Percentiles rank a stretch among this genome's conserved stretches.
phyloP scores from a whole-genome alignment of 2,797 vertebrate species.

The Ataeniobius toweri region DNA sequence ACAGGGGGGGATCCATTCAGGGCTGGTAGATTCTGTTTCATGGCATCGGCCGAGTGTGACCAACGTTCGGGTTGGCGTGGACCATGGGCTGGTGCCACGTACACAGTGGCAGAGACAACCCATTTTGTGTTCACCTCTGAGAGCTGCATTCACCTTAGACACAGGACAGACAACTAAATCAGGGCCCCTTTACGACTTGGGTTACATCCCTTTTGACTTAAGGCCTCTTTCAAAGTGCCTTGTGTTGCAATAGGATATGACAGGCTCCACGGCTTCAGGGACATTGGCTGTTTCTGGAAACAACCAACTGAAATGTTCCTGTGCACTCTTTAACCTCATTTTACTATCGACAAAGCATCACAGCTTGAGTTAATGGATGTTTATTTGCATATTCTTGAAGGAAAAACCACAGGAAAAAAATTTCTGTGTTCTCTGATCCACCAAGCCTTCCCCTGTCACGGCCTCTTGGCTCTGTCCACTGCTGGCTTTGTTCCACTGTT shows the following conservation, averaged over 20 bases:
- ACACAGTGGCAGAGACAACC: conserved; percentile 49
- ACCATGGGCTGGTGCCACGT: conserved; percentile 53
- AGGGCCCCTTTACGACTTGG: conserved; percentile 65
- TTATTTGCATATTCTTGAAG: conserved; percentile 43
- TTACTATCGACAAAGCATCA: conserved; percentile 17
- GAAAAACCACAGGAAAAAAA: conserved; percentile 25
- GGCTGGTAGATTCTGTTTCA: conserved; percentile 76
- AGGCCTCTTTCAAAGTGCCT: conserved; percentile 60
- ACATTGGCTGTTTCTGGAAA: conserved; percentile 66
- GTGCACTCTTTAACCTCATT: conserved; percentile 35
- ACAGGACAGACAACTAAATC: conserved; percentile 69
- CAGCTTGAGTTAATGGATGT: conserved; percentile 32
- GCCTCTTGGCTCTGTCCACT: conserved; percentile 47
- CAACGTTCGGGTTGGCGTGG: conserved; percentile 41
- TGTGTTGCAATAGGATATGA: conserved; percentile 60
- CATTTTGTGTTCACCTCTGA: conserved; percentile 68
- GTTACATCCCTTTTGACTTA: conserved; percentile 73
- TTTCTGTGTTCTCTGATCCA: conserved; percentile 16
- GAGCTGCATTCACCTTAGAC: conserved; percentile 69
- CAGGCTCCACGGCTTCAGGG: conserved; percentile 39
- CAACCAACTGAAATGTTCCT: conserved; percentile 46
- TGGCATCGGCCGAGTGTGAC: conserved; percentile 74
- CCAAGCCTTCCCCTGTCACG: conserved; percentile 27
- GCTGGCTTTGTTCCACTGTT: conserved; percentile 59
- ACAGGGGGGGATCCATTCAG: conserved; percentile 74